Percentiles rank a stretch among this genome's conserved stretches.
Evolutionary conservation across 2,113 vertebrate genomes (phyloP).

Genomic region (Oncorhynchus nerka): DNA sequence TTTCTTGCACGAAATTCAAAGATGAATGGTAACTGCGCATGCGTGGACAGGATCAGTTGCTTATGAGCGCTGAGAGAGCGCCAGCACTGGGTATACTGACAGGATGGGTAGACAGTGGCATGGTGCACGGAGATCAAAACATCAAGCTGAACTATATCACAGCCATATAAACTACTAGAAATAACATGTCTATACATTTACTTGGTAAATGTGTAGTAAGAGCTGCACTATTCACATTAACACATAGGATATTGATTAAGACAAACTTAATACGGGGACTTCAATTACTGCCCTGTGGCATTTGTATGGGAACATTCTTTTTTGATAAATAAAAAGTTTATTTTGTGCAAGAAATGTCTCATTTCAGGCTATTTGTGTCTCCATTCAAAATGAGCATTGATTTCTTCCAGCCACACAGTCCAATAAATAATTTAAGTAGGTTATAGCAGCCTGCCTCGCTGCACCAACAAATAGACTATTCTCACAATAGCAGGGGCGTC

Average conservation of each 20-base stretch:
- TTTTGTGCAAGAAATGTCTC: not conserved
- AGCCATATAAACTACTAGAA: not conserved
- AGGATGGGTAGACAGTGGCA: not conserved
- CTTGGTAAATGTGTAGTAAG: not conserved
- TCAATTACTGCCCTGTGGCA: not conserved
- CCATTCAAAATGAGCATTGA: slow-evolving; percentile 46
- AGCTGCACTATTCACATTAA: not conserved
- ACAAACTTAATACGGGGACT: not conserved
- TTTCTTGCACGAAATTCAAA: slow-evolving; percentile 25
- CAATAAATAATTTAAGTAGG: slow-evolving; percentile 73
- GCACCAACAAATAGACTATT: slow-evolving; percentile 34
- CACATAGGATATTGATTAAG: not conserved
- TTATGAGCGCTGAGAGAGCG: slow-evolving; percentile 29
- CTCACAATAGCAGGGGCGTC: slow-evolving; percentile 23
- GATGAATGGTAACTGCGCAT: slow-evolving; percentile 60
- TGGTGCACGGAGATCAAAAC: not conserved
- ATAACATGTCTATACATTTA: not conserved
- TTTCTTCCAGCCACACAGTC: slow-evolving; percentile 52
- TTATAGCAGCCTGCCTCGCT: slow-evolving; percentile 52
- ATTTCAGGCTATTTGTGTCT: slow-evolving; percentile 9
- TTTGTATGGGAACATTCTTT: not conserved
- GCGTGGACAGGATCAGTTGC: slow-evolving; percentile 48
- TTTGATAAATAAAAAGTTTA: not conserved
- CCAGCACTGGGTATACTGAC: slow-evolving; percentile 10
- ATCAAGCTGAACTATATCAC: not conserved